Evolutionary conservation across 64 coral and sea anemone genomes (phyloP).

Genomic region (Anthopleura sola): DNA sequence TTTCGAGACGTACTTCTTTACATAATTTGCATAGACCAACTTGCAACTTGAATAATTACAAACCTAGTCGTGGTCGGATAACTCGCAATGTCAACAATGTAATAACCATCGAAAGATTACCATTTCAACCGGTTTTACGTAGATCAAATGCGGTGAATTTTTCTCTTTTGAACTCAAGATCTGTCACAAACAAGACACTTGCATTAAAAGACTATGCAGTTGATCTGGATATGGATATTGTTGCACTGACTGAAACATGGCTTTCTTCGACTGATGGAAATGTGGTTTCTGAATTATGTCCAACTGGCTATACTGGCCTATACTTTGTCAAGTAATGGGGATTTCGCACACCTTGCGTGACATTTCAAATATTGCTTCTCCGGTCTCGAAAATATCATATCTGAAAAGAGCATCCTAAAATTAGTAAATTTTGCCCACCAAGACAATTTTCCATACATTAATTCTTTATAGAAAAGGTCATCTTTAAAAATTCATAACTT

Average conservation of each 20-base stretch:
- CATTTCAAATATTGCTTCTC: no score
- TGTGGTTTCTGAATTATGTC: slow-evolving; percentile 25
- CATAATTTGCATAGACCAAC: neutral
- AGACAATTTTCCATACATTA: no score
- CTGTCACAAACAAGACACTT: neutral
- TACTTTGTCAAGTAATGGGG: no score
- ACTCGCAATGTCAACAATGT: neutral
- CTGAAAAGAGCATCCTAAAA: no score
- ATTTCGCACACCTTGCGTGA: no score
- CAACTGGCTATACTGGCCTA: slow-evolving; percentile 41
- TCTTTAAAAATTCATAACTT: no score
- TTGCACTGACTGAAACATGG: neutral
- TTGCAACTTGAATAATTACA: neutral
- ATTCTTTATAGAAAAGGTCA: no score
- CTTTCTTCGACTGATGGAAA: neutral
- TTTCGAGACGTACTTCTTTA: no score
- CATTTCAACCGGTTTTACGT: neutral
- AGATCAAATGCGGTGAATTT: neutral
- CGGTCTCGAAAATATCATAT: no score
- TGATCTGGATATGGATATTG: neutral
- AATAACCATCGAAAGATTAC: neutral
- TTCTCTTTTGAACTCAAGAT: slow-evolving; percentile 2
- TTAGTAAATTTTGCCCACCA: no score
- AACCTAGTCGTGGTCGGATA: no score
- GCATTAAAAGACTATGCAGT: slow-evolving; percentile 20